Conservation (phyloP, 2,113 vertebrate species). For the Corythornis vintsioides region DNA sequence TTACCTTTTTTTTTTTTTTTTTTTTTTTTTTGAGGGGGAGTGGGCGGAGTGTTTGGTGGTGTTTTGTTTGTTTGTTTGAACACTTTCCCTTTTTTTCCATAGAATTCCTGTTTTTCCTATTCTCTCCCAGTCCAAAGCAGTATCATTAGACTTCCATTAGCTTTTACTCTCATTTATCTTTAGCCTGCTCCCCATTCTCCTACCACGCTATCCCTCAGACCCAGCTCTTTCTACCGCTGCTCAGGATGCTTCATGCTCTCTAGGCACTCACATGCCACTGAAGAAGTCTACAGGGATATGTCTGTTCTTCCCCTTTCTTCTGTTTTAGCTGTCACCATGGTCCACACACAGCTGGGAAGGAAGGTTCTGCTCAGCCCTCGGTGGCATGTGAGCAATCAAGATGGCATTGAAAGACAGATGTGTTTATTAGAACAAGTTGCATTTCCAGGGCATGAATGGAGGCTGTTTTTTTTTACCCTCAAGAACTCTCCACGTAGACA, state of each 20-base stretch:
- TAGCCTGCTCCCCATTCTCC: neutral
- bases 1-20: neutral
- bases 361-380: fast-evolving
- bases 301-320: neutral
- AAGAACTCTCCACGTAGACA: neutral
- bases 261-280: neutral
- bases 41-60: too few relatives aligned
- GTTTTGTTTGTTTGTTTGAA: too few relatives aligned
- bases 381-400: neutral
- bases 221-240: neutral
- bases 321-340: neutral
- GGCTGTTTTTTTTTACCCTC: neutral
- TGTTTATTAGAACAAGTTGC: neutral
- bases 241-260: neutral
- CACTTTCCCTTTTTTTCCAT: neutral
- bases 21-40: too few relatives aligned
- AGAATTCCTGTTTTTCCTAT: neutral
- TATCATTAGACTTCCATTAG: neutral
- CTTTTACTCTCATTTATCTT: neutral
- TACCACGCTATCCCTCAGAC: neutral
- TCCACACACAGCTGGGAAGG: neutral
- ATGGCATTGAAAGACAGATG: neutral
- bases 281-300: neutral
- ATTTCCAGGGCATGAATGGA: neutral
- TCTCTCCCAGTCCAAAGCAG: neutral